phyloP scores from a whole-genome alignment of 2,888 invertebrate genomes.

The Lasius fuliginosus region DNA sequence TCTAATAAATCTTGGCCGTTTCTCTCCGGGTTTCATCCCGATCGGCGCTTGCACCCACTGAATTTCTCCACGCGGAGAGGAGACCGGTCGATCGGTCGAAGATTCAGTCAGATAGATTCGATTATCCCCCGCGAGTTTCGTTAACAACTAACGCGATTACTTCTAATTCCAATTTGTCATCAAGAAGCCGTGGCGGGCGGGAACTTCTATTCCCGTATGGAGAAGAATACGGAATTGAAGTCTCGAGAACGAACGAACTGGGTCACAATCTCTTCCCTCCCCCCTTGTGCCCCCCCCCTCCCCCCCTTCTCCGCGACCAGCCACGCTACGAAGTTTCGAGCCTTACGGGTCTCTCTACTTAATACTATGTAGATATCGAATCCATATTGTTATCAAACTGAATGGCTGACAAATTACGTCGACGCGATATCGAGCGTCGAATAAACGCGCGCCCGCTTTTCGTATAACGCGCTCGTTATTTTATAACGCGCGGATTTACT shows the following conservation, averaged over 20 bases:
- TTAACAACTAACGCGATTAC: conserved; percentile 76
- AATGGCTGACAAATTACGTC: conserved; percentile 71
- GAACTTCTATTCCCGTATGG: conserved; percentile 60
- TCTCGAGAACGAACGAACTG: conserved; percentile 49
- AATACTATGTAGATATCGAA: conserved; percentile 58
- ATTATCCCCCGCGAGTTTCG: conserved; percentile 73
- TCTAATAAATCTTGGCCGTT: conserved; percentile 59
- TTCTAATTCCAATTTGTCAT: conserved; percentile 79
- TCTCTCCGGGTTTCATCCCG: conserved; percentile 20
- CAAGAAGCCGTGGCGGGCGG: conserved; percentile 68
- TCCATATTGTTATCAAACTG: conserved; percentile 71
- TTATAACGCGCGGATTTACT: not conserved
- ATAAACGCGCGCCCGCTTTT: conserved; percentile 1
- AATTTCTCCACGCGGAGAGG: conserved; percentile 42
- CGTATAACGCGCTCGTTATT: conserved; percentile 5
- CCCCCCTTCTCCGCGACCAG: not conserved
- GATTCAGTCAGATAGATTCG: conserved; percentile 68
- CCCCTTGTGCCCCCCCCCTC: too few species aligned
- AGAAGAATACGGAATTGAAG: conserved; percentile 70
- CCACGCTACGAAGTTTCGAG: conserved; percentile 57
- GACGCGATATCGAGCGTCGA: conserved; percentile 3
- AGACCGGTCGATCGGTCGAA: not conserved
- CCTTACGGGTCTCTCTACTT: conserved; percentile 44
- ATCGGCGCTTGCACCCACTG: conserved; percentile 53
- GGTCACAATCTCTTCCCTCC: not conserved